Conservation (phyloP, 2,888 invertebrate species). For the Liodrosophila aerea region DNA sequence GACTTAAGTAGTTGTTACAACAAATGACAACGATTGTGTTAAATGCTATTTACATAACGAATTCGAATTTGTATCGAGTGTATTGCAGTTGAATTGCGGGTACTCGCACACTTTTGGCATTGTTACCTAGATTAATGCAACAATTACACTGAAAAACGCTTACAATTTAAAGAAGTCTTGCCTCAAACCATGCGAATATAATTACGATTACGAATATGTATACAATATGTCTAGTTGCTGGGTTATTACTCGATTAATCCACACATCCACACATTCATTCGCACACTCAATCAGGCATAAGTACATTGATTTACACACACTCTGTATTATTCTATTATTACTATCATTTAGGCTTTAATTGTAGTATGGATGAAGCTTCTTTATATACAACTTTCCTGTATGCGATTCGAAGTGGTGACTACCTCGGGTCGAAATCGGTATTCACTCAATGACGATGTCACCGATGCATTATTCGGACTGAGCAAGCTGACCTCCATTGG, state of each 20-base stretch:
- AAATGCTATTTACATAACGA: constrained; percentile 65
- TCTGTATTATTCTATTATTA: too few relatives aligned
- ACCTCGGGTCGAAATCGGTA: constrained; percentile 92
- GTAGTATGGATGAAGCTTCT: constrained; percentile 6
- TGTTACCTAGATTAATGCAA: constrained; percentile 54
- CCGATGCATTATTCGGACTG: constrained; percentile 83
- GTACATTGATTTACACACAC: too few relatives aligned
- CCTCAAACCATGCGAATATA: constrained; percentile 75
- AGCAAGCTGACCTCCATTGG: constrained; percentile 83
- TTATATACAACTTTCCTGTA: constrained; percentile 96
- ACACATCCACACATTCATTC: constrained; percentile 21
- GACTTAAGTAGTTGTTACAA: constrained; percentile 58
- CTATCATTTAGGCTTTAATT: constrained; percentile 3
- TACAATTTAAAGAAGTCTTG: constrained; percentile 72
- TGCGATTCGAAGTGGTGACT: constrained; percentile 92
- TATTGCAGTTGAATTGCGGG: constrained; percentile 19
- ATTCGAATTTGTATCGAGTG: constrained; percentile 25
- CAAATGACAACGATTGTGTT: constrained; percentile 62
- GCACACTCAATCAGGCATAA: too few relatives aligned
- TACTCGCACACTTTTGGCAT: constrained; percentile 73
- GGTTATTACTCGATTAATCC: constrained; percentile 50
- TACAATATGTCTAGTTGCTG: constrained; percentile 50
- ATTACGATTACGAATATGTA: constrained; percentile 23
- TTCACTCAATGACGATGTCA: constrained; percentile 90
- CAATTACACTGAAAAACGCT: constrained; percentile 65